Percentiles rank a stretch among this genome's conserved stretches.
phyloP scores from a whole-genome alignment of 2,113 vertebrate species.

The Penelope pileata region DNA sequence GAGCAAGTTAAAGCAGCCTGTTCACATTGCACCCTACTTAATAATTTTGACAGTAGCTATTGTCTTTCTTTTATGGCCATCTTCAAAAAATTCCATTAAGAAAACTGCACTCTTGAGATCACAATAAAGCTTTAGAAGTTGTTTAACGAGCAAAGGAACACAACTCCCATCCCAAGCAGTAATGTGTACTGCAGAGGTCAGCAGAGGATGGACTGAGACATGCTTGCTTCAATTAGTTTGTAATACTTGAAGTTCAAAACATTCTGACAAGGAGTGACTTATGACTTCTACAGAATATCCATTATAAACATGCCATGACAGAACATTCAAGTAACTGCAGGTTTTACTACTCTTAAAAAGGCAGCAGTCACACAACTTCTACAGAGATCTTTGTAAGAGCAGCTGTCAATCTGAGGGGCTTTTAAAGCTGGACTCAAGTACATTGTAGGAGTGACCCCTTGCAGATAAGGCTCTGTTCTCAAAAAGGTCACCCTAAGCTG shows the following conservation, averaged over 20 bases:
- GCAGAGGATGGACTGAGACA: background rate
- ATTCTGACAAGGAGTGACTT: slow-evolving; percentile 10
- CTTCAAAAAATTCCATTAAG: background rate
- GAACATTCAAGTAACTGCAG: background rate
- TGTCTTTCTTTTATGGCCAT: slow-evolving; percentile 7
- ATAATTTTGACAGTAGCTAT: background rate
- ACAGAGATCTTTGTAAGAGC: background rate
- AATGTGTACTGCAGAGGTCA: background rate
- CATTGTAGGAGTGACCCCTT: background rate
- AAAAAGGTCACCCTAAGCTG: background rate
- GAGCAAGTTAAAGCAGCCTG: background rate
- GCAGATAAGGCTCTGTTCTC: background rate
- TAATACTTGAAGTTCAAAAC: slow-evolving; percentile 12
- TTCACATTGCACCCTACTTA: background rate
- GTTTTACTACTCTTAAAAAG: background rate
- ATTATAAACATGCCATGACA: background rate
- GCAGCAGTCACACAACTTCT: background rate
- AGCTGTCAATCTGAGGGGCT: background rate
- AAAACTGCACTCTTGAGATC: slow-evolving; percentile 22
- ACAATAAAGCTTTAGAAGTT: background rate
- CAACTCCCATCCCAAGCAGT: background rate
- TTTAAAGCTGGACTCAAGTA: background rate
- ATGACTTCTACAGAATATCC: background rate
- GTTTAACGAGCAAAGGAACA: background rate
- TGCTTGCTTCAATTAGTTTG: slow-evolving; percentile 13